Evolutionary conservation across 2,888 invertebrate species (phyloP), one percentile per base, ranked within the genome.

Genomic region (Drosophila mettleri): DNA sequence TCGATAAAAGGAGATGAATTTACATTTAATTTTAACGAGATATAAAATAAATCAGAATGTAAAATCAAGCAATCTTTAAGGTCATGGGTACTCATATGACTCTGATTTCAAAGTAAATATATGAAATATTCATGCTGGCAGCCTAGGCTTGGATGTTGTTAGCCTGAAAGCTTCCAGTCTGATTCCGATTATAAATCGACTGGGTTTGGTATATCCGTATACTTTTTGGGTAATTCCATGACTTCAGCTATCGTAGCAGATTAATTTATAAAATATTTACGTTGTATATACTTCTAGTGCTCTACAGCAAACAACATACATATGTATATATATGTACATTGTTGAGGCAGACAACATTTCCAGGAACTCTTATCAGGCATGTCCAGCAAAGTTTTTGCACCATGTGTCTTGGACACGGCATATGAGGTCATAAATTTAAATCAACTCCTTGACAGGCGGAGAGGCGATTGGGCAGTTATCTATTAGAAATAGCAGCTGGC

Each of bases 401-500:
- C 78, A 65, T 78, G 61, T 85, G 70, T 48, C 55, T 58, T 48
- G 68, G 87, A 87, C 87, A 81, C 53, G 74, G 66, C 64, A 61
- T 27, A 52, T 51, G 38, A 45, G 63, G 78, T 70, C 79, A 82
- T 82, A 87, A 82, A 87, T 82, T 82, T 75, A 87, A 82, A 82
- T 85, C 82, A 82, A 87, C 69, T 65, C 43, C 67, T 63, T 81
- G 85, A 81, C 82, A 82, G 82, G 68, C 63, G 41, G 48, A 62
- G 57, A 61, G 48, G 48, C 73, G 77, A 80, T 80, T 76, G 76
- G 53, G 54, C 71, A 86, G 68, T 81, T 81, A 85, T 85, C 81
- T 85, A 58, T 62, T 61, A 53, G 59, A 51, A 41, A 51, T 36
- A 29, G 46, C 41, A 53, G 57, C 43, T 31, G 43, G 60, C 36